These are phyloP conservation scores for Bombyx mandarina DNA, from an alignment of 1,140 invertebrate species.

Conservation along the genomic window DNA sequence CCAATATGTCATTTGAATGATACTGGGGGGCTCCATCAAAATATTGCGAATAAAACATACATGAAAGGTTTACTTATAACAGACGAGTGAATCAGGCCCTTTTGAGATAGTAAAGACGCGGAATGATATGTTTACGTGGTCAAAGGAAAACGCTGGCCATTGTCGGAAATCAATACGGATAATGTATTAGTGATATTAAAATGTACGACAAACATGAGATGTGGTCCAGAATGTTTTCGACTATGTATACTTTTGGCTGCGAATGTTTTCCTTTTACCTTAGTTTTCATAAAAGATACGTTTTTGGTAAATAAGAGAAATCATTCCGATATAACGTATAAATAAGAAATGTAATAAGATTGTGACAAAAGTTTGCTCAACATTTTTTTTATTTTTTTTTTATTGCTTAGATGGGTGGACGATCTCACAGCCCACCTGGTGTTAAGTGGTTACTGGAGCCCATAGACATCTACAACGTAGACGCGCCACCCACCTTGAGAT, in stretches of 20 bases:
- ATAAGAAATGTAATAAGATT: too few relatives aligned
- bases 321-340: too few relatives aligned
- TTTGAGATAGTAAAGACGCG: slow-evolving; percentile 31
- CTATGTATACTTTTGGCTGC: background rate
- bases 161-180: slow-evolving; percentile 52
- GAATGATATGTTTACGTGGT: slow-evolving; percentile 46
- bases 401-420: too few relatives aligned
- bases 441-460: too few relatives aligned
- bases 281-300: too few relatives aligned
- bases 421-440: too few relatives aligned
- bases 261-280: too few relatives aligned
- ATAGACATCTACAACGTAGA: too few relatives aligned
- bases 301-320: too few relatives aligned
- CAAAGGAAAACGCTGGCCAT: slow-evolving; percentile 40
- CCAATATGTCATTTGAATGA: slow-evolving; percentile 63
- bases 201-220: slow-evolving; percentile 33
- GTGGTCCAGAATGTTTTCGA: slow-evolving; percentile 34
- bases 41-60: slow-evolving; percentile 63
- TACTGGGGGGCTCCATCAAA: slow-evolving; percentile 42
- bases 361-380: too few relatives aligned
- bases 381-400: too few relatives aligned
- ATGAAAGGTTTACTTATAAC: slow-evolving; percentile 61
- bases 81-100: slow-evolving; percentile 34
- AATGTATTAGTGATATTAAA: slow-evolving; percentile 65
- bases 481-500: too few relatives aligned